These are phyloP conservation scores for Schizopygopsis pylzovi DNA, from an alignment of 2,797 vertebrate species.

Conservation along the genomic window DNA sequence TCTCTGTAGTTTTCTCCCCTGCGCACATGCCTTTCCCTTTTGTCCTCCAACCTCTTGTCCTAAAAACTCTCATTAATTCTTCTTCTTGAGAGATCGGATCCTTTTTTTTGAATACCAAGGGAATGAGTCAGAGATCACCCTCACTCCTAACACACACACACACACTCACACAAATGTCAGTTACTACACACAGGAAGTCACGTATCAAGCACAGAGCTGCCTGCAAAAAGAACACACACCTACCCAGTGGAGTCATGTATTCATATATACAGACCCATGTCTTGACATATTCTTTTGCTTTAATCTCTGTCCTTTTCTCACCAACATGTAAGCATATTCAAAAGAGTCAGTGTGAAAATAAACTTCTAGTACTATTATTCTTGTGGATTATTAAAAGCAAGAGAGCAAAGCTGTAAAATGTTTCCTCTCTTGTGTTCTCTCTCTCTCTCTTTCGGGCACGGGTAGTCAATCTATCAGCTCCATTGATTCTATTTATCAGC, in stretches of 20 bases:
- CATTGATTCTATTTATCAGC: conserved; percentile 71
- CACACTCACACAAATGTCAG: conserved; percentile 27
- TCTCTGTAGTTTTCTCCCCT: not conserved
- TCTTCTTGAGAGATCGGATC: conserved; percentile 47
- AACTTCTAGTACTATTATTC: conserved; percentile 51
- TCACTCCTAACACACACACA: conserved; percentile 39
- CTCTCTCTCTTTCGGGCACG: conserved; percentile 30
- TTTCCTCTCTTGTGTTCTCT: conserved; percentile 17
- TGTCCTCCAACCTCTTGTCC: conserved; percentile 46
- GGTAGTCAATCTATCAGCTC: conserved; percentile 73
- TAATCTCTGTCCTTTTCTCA: conserved; percentile 36
- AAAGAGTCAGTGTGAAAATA: conserved; percentile 30
- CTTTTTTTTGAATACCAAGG: conserved; percentile 53
- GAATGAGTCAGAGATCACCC: conserved; percentile 54
- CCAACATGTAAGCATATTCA: conserved; percentile 35
- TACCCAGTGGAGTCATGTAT: conserved; percentile 42
- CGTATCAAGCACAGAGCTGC: conserved; percentile 25
- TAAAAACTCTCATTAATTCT: conserved; percentile 57
- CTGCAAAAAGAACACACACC: conserved; percentile 39
- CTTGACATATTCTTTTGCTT: conserved; percentile 35
- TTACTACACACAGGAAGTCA: conserved; percentile 49
- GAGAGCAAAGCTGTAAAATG: not conserved
- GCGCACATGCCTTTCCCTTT: not conserved
- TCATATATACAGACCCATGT: conserved; percentile 28
- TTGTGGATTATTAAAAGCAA: conserved; percentile 4